Conservation (phyloP, 2,888 invertebrate species). For the Heterodera filipjevi region DNA sequence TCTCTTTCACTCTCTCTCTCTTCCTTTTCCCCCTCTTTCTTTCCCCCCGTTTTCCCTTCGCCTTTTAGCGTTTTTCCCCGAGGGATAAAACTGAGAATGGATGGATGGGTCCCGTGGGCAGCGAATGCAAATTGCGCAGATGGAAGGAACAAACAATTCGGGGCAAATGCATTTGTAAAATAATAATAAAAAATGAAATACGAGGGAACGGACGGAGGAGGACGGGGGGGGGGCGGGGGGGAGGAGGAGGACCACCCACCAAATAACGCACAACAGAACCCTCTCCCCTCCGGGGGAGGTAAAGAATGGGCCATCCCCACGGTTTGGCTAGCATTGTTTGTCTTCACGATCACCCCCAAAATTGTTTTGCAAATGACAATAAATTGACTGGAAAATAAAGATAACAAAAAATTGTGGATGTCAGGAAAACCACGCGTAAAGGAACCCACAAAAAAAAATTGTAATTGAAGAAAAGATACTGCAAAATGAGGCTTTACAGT, state of each 20-base stretch:
- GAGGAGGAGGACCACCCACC: no score
- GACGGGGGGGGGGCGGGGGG: no score
- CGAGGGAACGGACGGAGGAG: constrained; percentile 5
- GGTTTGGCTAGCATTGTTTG: not conserved
- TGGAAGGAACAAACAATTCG: constrained; percentile 4
- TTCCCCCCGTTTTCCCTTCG: not conserved
- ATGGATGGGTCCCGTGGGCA: constrained; percentile 8
- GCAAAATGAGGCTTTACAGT: no score
- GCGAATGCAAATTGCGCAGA: constrained; percentile 19
- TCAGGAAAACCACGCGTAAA: no score
- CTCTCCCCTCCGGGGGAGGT: not conserved
- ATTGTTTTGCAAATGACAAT: not conserved
- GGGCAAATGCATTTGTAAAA: constrained; percentile 3
- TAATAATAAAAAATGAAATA: constrained; percentile 4
- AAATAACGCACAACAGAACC: not conserved
- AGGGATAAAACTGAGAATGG: constrained; percentile 1
- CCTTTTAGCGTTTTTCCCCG: constrained; percentile 2
- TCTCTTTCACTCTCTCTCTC: not conserved
- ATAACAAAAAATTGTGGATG: not conserved
- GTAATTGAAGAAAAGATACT: no score
- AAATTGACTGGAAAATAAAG: not conserved
- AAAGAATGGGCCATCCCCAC: not conserved
- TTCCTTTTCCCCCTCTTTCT: not conserved
- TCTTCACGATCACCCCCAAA: constrained; percentile 1
- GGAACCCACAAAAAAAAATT: not conserved